Base-by-base conservation (phyloP, 2,797 vertebrate species). In the Hippoglossus hippoglossus region DNA sequence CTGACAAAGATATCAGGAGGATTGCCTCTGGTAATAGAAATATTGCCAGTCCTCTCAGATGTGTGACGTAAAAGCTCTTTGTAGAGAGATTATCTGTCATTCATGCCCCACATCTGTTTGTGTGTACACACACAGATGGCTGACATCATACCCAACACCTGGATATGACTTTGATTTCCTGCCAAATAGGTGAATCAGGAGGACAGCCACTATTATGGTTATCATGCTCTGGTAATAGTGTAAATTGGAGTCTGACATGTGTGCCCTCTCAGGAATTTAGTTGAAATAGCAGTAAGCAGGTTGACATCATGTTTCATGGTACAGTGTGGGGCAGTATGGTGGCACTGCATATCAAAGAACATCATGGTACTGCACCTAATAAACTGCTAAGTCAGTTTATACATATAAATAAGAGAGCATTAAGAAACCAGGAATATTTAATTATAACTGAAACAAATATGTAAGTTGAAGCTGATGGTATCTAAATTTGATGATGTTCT, bases 101-200 rank as follows among this genome's bases (percentile, higher is more conserved):
- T 86, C 77, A 39, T 79, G 79, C 72, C 71, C 77, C 85, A 93
- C 90, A 92, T 90, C 91, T 93, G 89, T 90, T 84, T 91, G 85
- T 81, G 79, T 81, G 65, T 80, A 80, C 68, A 87, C 83, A 88
- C 83, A 66, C 89, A 91, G 90, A 90, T 91, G 90, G 87, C 85
- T 91, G 91, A 92, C 91, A 90, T 91, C 89, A 89, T 73, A 61
- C 68, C 19, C 63, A 81, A 90, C 89, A 92, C 92, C 91, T 93
- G 90, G 87, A 91, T 79, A n/a, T 50, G 84, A 82, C 90, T 91
- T 92, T 91, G 90, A 92, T 91, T 93, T 88, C 70, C 78, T 85
- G 90, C 92, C 92, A 93, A 89, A 91, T 73, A 83, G 77, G 83
- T 90, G 86, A 92, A 90, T 82, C 77, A 77, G 81, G 78, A 81